Base-by-base conservation (phyloP, 2,113 vertebrate species). In the Bagarius yarrelli region DNA sequence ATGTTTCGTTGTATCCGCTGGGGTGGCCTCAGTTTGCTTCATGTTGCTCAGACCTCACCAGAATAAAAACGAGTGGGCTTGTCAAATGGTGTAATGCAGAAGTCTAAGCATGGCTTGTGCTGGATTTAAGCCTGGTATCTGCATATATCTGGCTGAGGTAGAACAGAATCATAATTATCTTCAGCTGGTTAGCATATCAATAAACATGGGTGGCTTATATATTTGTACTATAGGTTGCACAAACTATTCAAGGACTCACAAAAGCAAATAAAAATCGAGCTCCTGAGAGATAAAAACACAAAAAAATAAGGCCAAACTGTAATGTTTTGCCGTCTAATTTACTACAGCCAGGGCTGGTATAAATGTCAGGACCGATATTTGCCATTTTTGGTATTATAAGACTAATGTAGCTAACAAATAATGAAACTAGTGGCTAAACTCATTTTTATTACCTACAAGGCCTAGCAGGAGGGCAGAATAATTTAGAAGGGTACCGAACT, bases 21-120 rank as follows among this genome's bases (percentile, higher is more conserved):
- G 63, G 78, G 72, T 83, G 61, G 72, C 72, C 57, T 53, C 59
- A 56, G 16, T 53, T 73, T 50, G 34, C 57, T 15, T 80, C 47
- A 80, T 75, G 71, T 73, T 30, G 50, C 25, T 72, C 50, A 57
- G 76, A 73, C 76, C 36, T 52, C 53, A 30, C 19, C 55, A 16
- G 21, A 78, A 32, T 63, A n/a, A 71, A 53, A 81, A 66, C 32
- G 34, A 34, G 19, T 27, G 21, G 15, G 67, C 60, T 52, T 69
- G 57, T 61, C n/a, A 25, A 40, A 59, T 76, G 61, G 21, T 6
- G 40, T n/a, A 4, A 13, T 52, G 55, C 55, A 23, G 40, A 80
- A 47, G 6, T 47, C 30, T 64, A 16, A 56, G 23, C 60, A 44
- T 50, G 66, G 27, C 36, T n/a, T 47, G 74, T 44, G 11, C 15